Conservation (phyloP, 2,888 invertebrate species). For the Scelioninae gen. 2 region DNA sequence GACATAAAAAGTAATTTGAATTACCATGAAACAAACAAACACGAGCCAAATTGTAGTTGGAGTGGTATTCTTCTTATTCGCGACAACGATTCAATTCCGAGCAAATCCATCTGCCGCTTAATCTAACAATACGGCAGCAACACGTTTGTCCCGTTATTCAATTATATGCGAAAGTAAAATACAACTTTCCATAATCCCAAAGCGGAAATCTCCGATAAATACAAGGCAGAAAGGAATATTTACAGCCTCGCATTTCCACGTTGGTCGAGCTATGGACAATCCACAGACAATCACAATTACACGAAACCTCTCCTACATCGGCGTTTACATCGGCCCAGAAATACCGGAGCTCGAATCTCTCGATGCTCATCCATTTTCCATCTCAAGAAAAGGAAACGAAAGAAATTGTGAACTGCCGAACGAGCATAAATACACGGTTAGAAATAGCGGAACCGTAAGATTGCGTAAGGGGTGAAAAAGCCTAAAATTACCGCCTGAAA, state of each 20-base stretch:
- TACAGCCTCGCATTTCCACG: slow-evolving; percentile 23
- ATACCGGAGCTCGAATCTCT: slow-evolving; percentile 25
- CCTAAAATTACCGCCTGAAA: not conserved
- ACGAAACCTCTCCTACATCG: slow-evolving; percentile 1
- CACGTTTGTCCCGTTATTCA: slow-evolving; percentile 45
- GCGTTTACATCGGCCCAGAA: slow-evolving; percentile 22
- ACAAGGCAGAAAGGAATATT: slow-evolving; percentile 41
- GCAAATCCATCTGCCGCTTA: slow-evolving; percentile 29
- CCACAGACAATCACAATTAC: slow-evolving; percentile 48
- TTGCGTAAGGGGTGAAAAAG: slow-evolving; percentile 16
- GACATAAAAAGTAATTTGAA: not conserved
- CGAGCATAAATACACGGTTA: slow-evolving; percentile 39
- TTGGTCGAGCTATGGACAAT: slow-evolving; percentile 32
- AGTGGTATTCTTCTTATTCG: slow-evolving; percentile 31
- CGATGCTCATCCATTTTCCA: slow-evolving; percentile 49
- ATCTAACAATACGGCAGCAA: slow-evolving; percentile 29
- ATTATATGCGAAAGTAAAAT: slow-evolving; percentile 50
- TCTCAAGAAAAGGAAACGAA: slow-evolving; percentile 29
- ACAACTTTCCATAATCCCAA: slow-evolving; percentile 46
- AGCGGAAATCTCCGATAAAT: slow-evolving; percentile 47
- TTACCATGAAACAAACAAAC: slow-evolving; percentile 14
- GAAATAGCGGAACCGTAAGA: not conserved
- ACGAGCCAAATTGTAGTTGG: slow-evolving; percentile 3
- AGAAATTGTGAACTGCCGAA: slow-evolving; percentile 29
- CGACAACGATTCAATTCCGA: slow-evolving; percentile 24